A percentile compares a stretch with the other conserved stretches of the same genome.
Evolutionary conservation across 2,113 vertebrate species (phyloP).

Genomic region (Phalacrocorax aristotelis): DNA sequence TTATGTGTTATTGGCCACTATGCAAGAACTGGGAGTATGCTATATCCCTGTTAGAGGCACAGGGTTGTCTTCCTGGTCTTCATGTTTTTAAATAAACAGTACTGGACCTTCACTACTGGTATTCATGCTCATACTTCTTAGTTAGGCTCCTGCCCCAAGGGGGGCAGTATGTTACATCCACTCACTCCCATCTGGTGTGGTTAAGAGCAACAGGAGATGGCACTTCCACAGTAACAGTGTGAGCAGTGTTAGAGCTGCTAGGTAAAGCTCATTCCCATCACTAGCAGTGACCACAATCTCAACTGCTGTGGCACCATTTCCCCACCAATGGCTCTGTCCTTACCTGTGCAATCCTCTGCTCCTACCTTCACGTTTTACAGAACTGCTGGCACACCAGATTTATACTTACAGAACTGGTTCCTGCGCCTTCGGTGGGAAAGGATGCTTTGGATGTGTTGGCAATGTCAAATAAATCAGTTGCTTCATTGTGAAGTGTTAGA

Average conservation of each 20-base stretch:
- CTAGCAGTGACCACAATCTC: not conserved
- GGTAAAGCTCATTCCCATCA: not conserved
- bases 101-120: not conserved
- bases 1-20: not conserved
- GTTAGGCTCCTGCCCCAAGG: not conserved
- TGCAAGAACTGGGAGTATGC: not conserved
- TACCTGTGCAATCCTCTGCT: not conserved
- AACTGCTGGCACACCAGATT: not conserved
- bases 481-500: not conserved
- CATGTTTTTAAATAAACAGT: not conserved
- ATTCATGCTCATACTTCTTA: not conserved
- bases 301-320: accelerated
- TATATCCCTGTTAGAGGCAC: not conserved
- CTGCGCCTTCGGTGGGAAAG: not conserved
- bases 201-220: not conserved
- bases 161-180: not conserved
- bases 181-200: accelerated
- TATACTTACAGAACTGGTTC: not conserved
- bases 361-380: not conserved
- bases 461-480: not conserved
- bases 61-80: not conserved
- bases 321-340: not conserved
- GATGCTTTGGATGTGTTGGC: not conserved
- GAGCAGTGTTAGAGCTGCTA: not conserved
- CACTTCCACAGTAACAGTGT: not conserved